Percentiles rank a stretch among this genome's conserved stretches.
Evolutionary conservation across 2,888 invertebrate genomes (phyloP).

Genomic region (Amiota mariae): DNA sequence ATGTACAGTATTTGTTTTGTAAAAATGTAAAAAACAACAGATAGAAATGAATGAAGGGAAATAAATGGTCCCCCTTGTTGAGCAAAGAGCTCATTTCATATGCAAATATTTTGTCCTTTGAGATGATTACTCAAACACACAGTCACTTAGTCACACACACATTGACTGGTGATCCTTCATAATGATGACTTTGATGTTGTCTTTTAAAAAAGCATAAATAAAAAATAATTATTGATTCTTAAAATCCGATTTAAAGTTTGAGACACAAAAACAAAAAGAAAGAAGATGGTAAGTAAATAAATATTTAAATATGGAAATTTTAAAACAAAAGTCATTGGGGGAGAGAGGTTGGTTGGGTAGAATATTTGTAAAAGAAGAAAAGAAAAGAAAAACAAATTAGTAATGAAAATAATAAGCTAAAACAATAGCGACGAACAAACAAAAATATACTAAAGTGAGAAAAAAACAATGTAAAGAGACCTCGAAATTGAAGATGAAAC

Average conservation of each 20-base stretch:
- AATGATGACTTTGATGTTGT: conserved; percentile 25
- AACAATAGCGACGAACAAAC: not conserved
- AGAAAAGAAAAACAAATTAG: not conserved
- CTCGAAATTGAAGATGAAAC: conserved; percentile 33
- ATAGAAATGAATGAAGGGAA: not conserved
- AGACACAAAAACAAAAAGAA: not conserved
- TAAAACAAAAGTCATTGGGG: not conserved
- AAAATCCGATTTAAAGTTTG: conserved; percentile 35
- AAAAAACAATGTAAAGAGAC: not conserved
- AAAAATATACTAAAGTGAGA: not conserved
- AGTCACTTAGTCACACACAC: not conserved
- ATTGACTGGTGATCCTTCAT: not conserved
- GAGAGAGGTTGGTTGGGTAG: too few species aligned
- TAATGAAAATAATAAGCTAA: conserved; percentile 1
- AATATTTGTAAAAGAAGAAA: not conserved
- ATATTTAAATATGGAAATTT: not conserved
- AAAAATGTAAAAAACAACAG: not conserved
- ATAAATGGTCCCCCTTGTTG: not conserved
- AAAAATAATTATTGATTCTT: conserved; percentile 39
- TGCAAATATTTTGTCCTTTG: conserved; percentile 58
- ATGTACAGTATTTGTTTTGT: too few species aligned
- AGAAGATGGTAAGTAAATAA: not conserved
- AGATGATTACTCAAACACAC: conserved; percentile 42
- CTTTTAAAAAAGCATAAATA: conserved; percentile 26
- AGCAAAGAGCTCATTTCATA: conserved; percentile 46